Percentiles rank a stretch among this genome's conserved stretches.
Evolutionary conservation across 2,888 invertebrate genomes (phyloP).

Genomic region (Carabus problematicus): DNA sequence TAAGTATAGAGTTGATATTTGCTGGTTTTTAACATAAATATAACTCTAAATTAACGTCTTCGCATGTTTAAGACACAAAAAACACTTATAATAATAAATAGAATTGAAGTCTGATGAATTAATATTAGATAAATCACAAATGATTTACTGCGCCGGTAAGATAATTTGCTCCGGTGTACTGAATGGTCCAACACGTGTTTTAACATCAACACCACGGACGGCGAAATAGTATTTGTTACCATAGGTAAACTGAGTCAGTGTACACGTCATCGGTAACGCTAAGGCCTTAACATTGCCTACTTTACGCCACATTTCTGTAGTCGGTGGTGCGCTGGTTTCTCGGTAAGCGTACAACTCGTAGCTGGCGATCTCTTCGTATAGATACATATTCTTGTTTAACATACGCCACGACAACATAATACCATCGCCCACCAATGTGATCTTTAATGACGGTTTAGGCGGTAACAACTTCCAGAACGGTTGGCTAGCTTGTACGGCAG

Average conservation of each 20-base stretch:
- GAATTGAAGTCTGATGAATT: too few species aligned
- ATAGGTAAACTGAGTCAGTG: conserved; percentile 88
- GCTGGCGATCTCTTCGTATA: conserved; percentile 78
- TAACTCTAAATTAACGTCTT: too few species aligned
- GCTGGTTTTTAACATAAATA: too few species aligned
- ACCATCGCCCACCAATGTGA: conserved; percentile 76
- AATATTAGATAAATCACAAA: too few species aligned
- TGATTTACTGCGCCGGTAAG: not conserved
- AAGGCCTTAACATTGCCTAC: conserved; percentile 94
- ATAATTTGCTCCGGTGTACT: conserved; percentile 75
- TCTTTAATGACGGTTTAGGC: conserved; percentile 82
- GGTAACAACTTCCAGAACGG: conserved; percentile 74
- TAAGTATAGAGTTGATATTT: too few species aligned
- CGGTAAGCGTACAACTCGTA: conserved; percentile 95
- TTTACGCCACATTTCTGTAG: conserved; percentile 85
- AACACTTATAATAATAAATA: too few species aligned
- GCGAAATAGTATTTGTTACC: conserved; percentile 94
- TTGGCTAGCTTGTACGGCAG: conserved; percentile 60
- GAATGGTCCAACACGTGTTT: conserved; percentile 82
- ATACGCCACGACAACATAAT: conserved; percentile 95
- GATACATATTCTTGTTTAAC: conserved; percentile 68
- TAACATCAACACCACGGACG: conserved; percentile 86
- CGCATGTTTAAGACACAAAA: too few species aligned
- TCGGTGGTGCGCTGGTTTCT: conserved; percentile 75
- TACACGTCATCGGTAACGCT: conserved; percentile 94